These are phyloP conservation scores for Hoplodrina blanda DNA, from an alignment of 2,888 invertebrate genomes.

Conservation along the genomic window DNA sequence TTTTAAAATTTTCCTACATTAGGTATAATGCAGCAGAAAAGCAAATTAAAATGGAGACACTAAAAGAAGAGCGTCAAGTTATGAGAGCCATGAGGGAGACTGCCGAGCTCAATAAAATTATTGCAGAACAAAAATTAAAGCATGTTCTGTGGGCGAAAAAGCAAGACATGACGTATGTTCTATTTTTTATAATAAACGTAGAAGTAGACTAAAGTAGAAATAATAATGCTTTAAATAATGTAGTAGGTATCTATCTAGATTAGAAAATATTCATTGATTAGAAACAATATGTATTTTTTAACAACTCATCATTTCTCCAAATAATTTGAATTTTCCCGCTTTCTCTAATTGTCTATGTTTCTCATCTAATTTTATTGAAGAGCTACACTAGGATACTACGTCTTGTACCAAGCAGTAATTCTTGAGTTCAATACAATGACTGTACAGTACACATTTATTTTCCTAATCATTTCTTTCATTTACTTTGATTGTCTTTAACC, in stretches of 20 bases:
- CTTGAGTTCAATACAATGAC: background rate
- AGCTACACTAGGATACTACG: background rate
- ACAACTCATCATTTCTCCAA: background rate
- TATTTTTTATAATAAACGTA: background rate
- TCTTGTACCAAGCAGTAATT: too few species aligned
- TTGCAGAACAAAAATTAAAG: conserved; percentile 91
- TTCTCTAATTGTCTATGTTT: conserved; percentile 28
- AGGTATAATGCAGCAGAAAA: conserved; percentile 80
- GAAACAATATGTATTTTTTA: background rate
- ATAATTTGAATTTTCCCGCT: conserved; percentile 34
- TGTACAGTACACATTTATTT: background rate
- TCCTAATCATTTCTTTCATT: too few species aligned
- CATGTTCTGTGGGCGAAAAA: conserved; percentile 86
- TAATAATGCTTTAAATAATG: background rate
- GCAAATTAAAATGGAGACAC: conserved; percentile 82
- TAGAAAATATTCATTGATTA: too few species aligned
- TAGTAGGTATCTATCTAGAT: background rate
- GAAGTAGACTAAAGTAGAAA: background rate
- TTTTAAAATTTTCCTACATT: background rate
- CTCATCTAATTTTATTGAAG: background rate
- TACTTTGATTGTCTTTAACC: background rate
- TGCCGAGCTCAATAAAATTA: conserved; percentile 91
- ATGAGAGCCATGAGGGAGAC: conserved; percentile 89
- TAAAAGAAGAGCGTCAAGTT: conserved; percentile 84
- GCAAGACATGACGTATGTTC: conserved; percentile 83